Evolutionary conservation across 2,888 invertebrate genomes (phyloP), one percentile per base, ranked within the genome.

Genomic region (Rhorus exstirpatorius): DNA sequence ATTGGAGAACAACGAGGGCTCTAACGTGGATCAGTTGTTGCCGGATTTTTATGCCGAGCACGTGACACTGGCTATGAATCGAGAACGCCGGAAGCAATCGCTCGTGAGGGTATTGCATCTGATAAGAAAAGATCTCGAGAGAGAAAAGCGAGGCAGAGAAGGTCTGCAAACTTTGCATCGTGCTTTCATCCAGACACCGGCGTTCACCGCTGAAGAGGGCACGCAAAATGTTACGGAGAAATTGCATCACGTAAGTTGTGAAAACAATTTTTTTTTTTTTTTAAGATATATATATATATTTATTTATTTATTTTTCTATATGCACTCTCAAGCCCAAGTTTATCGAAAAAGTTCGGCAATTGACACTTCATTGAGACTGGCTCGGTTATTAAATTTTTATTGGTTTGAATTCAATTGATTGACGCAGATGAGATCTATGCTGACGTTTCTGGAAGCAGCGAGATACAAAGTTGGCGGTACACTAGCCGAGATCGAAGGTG

Each of bases 31-130:
- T 90, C 98, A 98, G 92, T 94, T 98, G 70, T 93, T 99, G 83
- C 97, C 98, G 0, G 98, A 98, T 93, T 98, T 98, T 94, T 98
- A 98, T 93, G 98, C 98, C 88, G 98, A 99, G 92, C 98, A 99
- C 93, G 96, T 97, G 85, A 97, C 97, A 1, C 95, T 98, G 88
- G 97, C 97, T 31, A 98, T 99, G 98, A 98, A 98, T 92, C 94
- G 96, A 71, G 98, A 98, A 90, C 94, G 98, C 82, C 95, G 98
- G 88, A 97, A 97, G 93, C 93, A 97, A 95, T 96, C 97, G 2
- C 93, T 99, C 79, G 94, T 97, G 74, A 97, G 98, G 92, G 95
- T 98, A 68, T 93, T 98, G 41, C 97, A 98, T 88, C 93, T 98
- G 89, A 96, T 98, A 75, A 96, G 97, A 86, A 97, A 97, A 87